Evolutionary conservation across 1,140 invertebrate genomes (phyloP).

Genomic region (Camponotus vicinus): DNA sequence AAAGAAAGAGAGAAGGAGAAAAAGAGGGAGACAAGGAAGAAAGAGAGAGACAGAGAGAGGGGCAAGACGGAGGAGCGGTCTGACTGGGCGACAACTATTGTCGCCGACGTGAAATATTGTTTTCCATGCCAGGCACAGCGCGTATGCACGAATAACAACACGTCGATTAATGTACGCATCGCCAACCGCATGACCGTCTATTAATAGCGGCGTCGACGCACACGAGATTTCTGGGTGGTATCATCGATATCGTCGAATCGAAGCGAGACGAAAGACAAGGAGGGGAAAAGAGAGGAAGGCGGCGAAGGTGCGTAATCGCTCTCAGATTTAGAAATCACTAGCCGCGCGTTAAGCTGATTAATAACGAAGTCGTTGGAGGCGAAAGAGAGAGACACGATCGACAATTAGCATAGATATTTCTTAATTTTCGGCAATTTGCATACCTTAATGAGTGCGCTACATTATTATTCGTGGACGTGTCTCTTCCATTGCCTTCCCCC

Average conservation of each 20-base stretch:
- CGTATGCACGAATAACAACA: constrained; percentile 81
- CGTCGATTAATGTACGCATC: constrained; percentile 82
- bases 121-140: constrained; percentile 80
- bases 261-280: background rate
- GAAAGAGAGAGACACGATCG: too few species aligned
- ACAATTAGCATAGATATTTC: background rate
- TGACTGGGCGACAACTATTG: constrained; percentile 76
- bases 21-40: constrained; percentile 9
- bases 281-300: too few species aligned
- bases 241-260: constrained; percentile 44
- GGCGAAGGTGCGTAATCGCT: background rate
- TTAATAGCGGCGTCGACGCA: constrained; percentile 76
- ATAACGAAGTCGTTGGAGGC: background rate
- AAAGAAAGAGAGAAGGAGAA: background rate
- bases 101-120: constrained; percentile 81
- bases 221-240: constrained; percentile 69
- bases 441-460: background rate
- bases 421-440: background rate
- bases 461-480: background rate
- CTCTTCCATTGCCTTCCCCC: background rate
- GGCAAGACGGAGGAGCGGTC: constrained; percentile 45
- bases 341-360: constrained; percentile 22
- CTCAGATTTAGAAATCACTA: constrained; percentile 34
- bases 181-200: constrained; percentile 75
- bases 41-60: constrained; percentile 3